These are phyloP conservation scores for Arothron firmamentum DNA, from an alignment of 2,113 vertebrate genomes.

Conservation along the genomic window DNA sequence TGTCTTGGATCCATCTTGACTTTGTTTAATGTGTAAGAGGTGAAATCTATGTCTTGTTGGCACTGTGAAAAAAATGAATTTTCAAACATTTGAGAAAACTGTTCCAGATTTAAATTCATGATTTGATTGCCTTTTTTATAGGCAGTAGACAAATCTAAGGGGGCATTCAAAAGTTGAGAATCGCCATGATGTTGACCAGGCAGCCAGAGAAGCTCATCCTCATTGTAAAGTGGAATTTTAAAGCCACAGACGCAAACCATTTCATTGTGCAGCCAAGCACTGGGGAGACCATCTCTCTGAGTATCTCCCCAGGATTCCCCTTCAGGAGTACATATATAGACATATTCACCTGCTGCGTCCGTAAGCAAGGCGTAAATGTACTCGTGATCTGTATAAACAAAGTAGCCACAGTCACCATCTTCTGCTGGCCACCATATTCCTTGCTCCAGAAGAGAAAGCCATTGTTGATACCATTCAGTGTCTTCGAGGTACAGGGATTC, in stretches of 20 bases:
- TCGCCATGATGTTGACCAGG: conserved; percentile 77
- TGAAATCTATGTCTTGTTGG: conserved; percentile 82
- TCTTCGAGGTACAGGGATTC: conserved; percentile 77
- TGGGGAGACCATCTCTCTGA: conserved; percentile 69
- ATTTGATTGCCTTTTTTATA: conserved; percentile 83
- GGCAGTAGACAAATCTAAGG: conserved; percentile 87
- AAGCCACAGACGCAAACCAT: conserved; percentile 85
- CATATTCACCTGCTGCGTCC: conserved; percentile 86
- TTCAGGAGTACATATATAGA: conserved; percentile 85
- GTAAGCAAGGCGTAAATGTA: conserved; percentile 92
- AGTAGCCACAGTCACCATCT: conserved; percentile 90
- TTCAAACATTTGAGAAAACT: conserved; percentile 87
- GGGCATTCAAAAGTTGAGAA: conserved; percentile 76
- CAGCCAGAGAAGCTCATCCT: conserved; percentile 86
- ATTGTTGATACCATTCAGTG: conserved; percentile 86
- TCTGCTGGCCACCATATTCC: conserved; percentile 94
- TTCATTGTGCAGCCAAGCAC: conserved; percentile 74
- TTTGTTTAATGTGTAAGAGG: conserved; percentile 83
- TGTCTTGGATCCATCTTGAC: conserved; percentile 79
- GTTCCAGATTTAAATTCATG: conserved; percentile 86
- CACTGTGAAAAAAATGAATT: conserved; percentile 79
- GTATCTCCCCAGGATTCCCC: conserved; percentile 71
- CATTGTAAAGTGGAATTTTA: conserved; percentile 85
- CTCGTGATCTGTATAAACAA: conserved; percentile 89
- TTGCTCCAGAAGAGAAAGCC: conserved; percentile 86